Evolutionary conservation across 2,888 invertebrate genomes (phyloP).

Genomic region (Emmelina monodactyla): DNA sequence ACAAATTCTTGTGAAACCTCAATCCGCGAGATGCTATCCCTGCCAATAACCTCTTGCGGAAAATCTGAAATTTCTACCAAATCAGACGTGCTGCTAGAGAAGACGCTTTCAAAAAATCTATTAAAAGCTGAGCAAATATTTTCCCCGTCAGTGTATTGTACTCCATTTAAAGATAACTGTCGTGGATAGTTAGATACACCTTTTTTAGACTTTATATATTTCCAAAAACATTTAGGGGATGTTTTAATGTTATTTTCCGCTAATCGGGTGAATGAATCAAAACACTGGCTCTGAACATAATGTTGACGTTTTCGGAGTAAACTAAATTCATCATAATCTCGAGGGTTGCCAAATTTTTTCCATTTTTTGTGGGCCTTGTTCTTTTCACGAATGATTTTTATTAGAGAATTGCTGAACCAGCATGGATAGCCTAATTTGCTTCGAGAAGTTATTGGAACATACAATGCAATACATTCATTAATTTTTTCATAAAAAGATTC

Average conservation of each 20-base stretch:
- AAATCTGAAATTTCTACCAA: background rate
- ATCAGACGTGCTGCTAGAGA: background rate
- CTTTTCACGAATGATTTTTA: background rate
- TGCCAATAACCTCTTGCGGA: background rate
- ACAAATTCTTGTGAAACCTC: no score
- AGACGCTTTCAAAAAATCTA: background rate
- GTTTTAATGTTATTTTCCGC: background rate
- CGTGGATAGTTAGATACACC: background rate
- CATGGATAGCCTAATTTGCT: background rate
- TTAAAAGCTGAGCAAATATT: background rate
- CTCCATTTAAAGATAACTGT: background rate
- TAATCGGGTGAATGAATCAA: no score
- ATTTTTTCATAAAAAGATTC: no score
- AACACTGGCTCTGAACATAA: background rate
- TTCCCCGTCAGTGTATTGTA: background rate
- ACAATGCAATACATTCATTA: no score
- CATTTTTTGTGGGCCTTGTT: background rate
- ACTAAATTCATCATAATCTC: background rate
- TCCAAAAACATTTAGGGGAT: background rate
- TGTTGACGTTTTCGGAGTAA: background rate
- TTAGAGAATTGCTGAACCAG: background rate
- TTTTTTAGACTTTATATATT: background rate
- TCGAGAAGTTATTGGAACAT: no score
- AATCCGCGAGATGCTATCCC: no score
- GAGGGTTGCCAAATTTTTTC: background rate